Evolutionary conservation across 2,797 vertebrate species (phyloP).

Genomic region (Pangasius larnaudii): DNA sequence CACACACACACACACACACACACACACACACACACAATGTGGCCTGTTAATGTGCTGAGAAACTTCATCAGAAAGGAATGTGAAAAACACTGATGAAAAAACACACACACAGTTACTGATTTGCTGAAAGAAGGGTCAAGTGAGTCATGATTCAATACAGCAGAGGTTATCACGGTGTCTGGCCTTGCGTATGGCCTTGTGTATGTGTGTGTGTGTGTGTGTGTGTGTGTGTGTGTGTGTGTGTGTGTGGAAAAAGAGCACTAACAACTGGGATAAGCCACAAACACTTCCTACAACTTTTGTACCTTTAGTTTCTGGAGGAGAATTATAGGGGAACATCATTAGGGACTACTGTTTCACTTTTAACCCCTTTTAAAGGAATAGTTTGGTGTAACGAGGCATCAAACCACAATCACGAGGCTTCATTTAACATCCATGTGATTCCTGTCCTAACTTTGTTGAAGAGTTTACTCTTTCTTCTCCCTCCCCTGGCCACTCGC

Average conservation of each 20-base stretch:
- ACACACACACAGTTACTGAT: slow-evolving; percentile 4
- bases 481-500: not conserved
- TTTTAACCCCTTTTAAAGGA: not conserved
- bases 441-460: not conserved
- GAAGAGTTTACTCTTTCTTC: not conserved
- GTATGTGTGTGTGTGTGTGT: not conserved
- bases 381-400: not conserved
- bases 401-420: slow-evolving; percentile 2
- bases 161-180: not conserved
- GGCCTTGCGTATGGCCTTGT: not conserved
- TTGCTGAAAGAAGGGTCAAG: not conserved
- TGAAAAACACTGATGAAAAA: slow-evolving; percentile 2
- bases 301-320: not conserved
- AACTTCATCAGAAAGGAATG: slow-evolving; percentile 25
- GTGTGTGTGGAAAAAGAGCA: not conserved
- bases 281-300: not conserved
- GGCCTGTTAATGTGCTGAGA: slow-evolving; percentile 33
- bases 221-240: not conserved
- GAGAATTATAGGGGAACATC: not conserved
- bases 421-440: not conserved
- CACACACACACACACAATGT: slow-evolving; percentile 33
- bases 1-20: slow-evolving; percentile 14
- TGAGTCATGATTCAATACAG: not conserved
- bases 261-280: too few species aligned
- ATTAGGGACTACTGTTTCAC: not conserved